Conservation (phyloP, 2,797 vertebrate genomes). For the Artibeus lituratus region DNA sequence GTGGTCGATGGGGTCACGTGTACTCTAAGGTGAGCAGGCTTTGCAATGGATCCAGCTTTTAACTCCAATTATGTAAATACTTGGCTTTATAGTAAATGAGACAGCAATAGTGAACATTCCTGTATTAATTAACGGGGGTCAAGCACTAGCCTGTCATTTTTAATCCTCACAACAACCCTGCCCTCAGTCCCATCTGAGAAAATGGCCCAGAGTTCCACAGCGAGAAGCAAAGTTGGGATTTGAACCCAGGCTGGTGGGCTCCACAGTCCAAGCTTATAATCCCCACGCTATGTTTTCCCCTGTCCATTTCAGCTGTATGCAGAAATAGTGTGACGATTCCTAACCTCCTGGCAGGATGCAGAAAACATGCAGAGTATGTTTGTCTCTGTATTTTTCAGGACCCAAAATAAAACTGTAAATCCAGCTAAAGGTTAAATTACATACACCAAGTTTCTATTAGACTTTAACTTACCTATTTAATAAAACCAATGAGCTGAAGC, state of each 20-base stretch:
- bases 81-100: background rate
- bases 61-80: background rate
- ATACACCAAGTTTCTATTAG: background rate
- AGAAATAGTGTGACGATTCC: background rate
- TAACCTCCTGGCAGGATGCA: background rate
- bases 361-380: background rate
- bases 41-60: background rate
- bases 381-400: background rate
- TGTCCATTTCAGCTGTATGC: background rate
- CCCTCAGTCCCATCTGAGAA: background rate
- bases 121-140: background rate
- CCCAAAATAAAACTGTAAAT: background rate
- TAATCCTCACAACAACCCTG: background rate
- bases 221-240: background rate
- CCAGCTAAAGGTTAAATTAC: background rate
- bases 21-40: background rate
- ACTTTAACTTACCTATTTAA: slow-evolving; percentile 9
- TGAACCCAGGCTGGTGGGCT: background rate
- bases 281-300: background rate
- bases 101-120: background rate
- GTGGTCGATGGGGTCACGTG: background rate
- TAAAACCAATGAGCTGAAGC: background rate
- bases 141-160: background rate
- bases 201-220: background rate
- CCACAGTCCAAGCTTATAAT: background rate